Conservation (phyloP, 2,797 vertebrate species). For the Mastacembelus armatus region DNA sequence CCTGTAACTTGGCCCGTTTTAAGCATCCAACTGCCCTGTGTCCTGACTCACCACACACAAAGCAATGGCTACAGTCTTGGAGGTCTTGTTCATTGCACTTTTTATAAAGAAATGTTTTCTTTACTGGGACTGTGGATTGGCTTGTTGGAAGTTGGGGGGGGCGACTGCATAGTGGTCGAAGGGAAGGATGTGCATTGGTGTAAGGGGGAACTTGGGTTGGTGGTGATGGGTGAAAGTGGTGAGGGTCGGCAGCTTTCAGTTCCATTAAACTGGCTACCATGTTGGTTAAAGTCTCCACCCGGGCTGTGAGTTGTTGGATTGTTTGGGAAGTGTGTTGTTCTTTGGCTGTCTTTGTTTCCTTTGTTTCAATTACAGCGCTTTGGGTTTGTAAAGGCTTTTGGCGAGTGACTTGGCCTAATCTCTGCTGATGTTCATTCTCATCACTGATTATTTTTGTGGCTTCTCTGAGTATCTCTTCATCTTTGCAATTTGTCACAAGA, state of each 20-base stretch:
- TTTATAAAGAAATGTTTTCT: not conserved
- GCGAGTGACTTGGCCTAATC: not conserved
- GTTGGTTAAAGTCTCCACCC: slow-evolving; percentile 22
- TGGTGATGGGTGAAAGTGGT: not conserved
- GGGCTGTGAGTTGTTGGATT: slow-evolving; percentile 19
- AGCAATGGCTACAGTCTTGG: slow-evolving; percentile 33
- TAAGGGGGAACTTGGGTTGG: not conserved
- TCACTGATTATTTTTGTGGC: slow-evolving; percentile 6
- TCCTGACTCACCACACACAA: slow-evolving; percentile 15
- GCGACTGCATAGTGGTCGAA: not conserved
- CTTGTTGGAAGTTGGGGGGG: not conserved
- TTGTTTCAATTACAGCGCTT: not conserved
- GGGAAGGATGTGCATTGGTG: too few species aligned
- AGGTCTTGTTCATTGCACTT: slow-evolving; percentile 6
- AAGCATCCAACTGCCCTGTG: slow-evolving; percentile 20
- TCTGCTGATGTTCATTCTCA: not conserved
- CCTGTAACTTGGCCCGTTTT: not conserved
- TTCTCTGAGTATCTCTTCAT: slow-evolving; percentile 2
- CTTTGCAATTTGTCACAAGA: too few species aligned
- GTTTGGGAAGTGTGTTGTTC: rapidly evolving
- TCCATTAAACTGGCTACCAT: slow-evolving; percentile 39
- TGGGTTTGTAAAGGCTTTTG: slow-evolving; percentile 1
- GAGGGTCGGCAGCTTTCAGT: not conserved
- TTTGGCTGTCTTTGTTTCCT: not conserved
- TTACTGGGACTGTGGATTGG: not conserved